Evolutionary conservation across 2,113 vertebrate species (phyloP), one percentile per base, ranked within the genome.

Genomic region (Petrocephalus zakoni): DNA sequence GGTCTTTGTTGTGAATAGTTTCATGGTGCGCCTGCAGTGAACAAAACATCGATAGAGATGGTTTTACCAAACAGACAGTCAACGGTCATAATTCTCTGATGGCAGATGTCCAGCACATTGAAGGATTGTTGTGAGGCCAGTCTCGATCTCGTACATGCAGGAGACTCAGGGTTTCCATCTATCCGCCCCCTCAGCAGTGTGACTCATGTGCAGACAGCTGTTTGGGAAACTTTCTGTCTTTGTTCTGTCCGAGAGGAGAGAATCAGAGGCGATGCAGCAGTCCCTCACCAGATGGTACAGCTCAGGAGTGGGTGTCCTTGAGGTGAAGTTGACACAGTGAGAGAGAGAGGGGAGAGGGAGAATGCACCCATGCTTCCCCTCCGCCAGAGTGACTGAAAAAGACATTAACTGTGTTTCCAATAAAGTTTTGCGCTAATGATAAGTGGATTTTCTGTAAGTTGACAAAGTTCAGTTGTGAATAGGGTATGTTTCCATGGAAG

Each of bases 141-240:
- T 61, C 22, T 46, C 21, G 86, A 46, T 87, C 58, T 37, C 9
- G 15, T 87, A n/a, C 10, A 64, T 46, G 86, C 34, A 46, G 49
- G 25, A 25, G 29, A 86, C 84, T 89, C 88, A 86, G 56, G 68
- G 84, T 89, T 89, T 86, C 88, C 88, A 89, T 89, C 53, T 29
- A 13, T 42, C 68, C 42, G 75, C 82, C 87, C 87, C 64, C 75
- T 34, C 37, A 86, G 78, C 22, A 87, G 88, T 42, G 75, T 72
- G 56, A 86, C 47, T 29, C 17, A 55, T 17, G 75, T 87, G 56
- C 75, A 84, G 19, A 34, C 89, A 87, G 53, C 89, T 90, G 89
- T 83, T 51, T 72, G n/a, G n/a, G 87, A 90, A 90, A 87, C 75
- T 72, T 82, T 53, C 37, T 83, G 15, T 47, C 85, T 88, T 88